Evolutionary conservation across 2,113 vertebrate genomes (phyloP).

Genomic region (Sterna hirundo): DNA sequence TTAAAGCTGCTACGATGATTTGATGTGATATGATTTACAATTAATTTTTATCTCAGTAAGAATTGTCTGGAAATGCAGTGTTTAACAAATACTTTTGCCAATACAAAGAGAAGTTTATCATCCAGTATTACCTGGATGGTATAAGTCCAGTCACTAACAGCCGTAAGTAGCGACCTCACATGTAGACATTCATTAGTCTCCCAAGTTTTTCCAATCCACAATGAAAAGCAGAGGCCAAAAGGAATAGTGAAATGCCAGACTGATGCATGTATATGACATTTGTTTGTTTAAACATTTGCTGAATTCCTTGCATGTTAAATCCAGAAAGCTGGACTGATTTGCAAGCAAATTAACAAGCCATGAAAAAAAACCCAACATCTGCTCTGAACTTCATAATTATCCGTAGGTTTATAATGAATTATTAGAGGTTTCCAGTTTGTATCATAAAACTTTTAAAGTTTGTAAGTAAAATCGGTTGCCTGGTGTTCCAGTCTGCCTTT

Average conservation of each 20-base stretch:
- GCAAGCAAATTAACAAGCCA: not conserved
- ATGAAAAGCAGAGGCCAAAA: not conserved
- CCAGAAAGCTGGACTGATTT: not conserved
- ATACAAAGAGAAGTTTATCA: not conserved
- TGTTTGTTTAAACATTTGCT: not conserved
- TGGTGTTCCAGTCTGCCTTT: not conserved
- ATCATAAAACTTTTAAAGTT: not conserved
- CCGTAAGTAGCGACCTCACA: not conserved
- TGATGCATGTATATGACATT: not conserved
- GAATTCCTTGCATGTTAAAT: not conserved
- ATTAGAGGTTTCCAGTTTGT: not conserved
- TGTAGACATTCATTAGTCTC: not conserved
- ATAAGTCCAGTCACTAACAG: not conserved
- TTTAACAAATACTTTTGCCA: constrained; percentile 5
- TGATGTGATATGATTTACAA: not conserved
- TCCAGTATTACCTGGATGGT: not conserved
- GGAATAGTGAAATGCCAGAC: not conserved
- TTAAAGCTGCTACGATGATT: not conserved
- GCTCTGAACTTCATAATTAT: not conserved
- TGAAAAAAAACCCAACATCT: not conserved
- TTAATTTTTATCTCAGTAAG: not conserved
- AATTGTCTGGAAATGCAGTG: not conserved
- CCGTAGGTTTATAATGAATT: not conserved
- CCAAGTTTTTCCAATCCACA: not conserved
- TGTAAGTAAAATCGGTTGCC: not conserved